Base-by-base conservation (phyloP, 2,113 vertebrate species). In the Chamaea fasciata region DNA sequence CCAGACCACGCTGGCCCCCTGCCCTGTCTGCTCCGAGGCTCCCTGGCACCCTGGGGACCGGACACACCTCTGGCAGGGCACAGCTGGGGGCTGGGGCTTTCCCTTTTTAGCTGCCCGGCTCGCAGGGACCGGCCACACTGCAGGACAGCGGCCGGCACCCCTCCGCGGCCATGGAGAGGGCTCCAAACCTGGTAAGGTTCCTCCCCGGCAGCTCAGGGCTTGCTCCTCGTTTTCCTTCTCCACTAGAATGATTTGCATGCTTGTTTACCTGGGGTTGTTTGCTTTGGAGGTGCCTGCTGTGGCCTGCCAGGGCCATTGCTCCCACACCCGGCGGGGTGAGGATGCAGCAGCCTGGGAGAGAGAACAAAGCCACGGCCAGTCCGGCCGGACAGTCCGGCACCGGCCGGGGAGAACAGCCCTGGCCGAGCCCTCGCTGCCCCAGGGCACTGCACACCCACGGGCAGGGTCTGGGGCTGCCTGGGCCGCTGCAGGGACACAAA, bases 141-240 rank as follows among this genome's bases (percentile, higher is more conserved):
- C 92, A 33, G 91, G 70, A 73, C 90, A 9, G 77, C 65, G 4
- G 80, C 52, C 41, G 73, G 62, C 60, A 65, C 73, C 64, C 56
- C 91, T 91, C 37, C 1, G 4, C 24, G 1, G 81, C 69, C 3
- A 97, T 97, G 97, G 95, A 97, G 81, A 2, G 75, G 78, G 88
- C 95, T 96, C 92, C 96, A 50, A 96, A 94, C 89, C 92, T 97
- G 96, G 97, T 97, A 97, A 97, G 93, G 96, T 95, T 82, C 47
- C 80, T 52, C 71, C 81, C 5, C 0, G 0, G n/a, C 2, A 2
- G 23, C 56, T 57, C 47, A 12, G 73, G 47, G 77, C 81, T 91
- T 3, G 7, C 62, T 53, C 50, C 75, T 65, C 7, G 1, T 71
- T 88, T 49, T 71, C 28, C 31, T 57, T 62, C 79, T 74, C 56